Base-by-base conservation (phyloP, 2,797 vertebrate genomes). In the Rhinophrynus dorsalis region DNA sequence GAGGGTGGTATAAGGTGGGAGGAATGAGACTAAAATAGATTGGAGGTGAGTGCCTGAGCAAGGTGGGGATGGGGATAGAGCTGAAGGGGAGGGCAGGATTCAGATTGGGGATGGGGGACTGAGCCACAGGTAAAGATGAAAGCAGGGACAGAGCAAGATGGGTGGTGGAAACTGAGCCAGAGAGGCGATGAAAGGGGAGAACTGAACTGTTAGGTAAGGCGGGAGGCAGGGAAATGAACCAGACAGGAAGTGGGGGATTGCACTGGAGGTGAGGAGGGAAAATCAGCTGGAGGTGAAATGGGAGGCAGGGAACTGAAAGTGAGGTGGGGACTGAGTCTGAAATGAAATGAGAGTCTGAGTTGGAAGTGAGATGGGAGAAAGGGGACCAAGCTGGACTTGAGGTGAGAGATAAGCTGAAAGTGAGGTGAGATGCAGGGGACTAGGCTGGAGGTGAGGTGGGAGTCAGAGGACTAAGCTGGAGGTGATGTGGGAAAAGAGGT, bases 41-140 rank as follows among this genome's bases (percentile, higher is more conserved):
- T 5, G 33, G 13, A 17, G 38, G 55, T 10, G 11, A 38, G 32
- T 12, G 79, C 80, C 82, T 77, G 76, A 83, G 83, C 81, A 70
- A 68, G 73, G 68, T 78, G 72, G 72, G 68, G 56, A 61, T 45
- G 11, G 5, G 33, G 18, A 78, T 23, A 29, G 2, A 29, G 33
- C 6, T 6, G 33, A 35, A 12, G 33, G 33, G 11, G 33, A 35
- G 33, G 11, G 10, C 2, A 11, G 33, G 10, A 11, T 6, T 6
- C 33, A 35, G 33, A 11, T 2, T 6, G 33, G 11, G 33, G 11
- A 11, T 2, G 10, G 12, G 33, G 33, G 33, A 11, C 2, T 6
- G 5, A 35, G 33, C 2, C 4, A 11, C 6, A n/a, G 48, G 37
- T 38, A 38, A 68, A 76, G 73, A 78, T 64, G 18, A 71, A 75